Evolutionary conservation across 35 echinoderm and acorn worm genomes (phyloP).

Genomic region (Heliocidaris tuberculata): DNA sequence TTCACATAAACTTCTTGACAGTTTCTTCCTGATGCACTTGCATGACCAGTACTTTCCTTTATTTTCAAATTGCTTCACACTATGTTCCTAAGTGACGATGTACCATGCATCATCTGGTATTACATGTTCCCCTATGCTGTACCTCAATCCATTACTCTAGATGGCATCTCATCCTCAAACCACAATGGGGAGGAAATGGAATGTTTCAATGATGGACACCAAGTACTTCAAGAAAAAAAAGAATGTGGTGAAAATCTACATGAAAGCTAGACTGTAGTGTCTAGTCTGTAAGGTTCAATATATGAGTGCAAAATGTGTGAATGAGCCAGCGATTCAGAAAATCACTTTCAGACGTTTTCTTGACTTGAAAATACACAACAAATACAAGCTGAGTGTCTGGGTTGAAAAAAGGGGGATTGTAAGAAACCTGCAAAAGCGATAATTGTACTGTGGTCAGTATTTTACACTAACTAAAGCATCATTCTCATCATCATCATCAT

Average conservation of each 20-base stretch:
- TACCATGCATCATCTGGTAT: background rate
- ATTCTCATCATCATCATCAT: background rate
- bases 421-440: too few species aligned
- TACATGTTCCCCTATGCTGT: background rate
- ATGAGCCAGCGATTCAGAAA: too few species aligned
- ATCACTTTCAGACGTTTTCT: too few species aligned
- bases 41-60: too few species aligned
- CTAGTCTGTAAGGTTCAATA: too few species aligned
- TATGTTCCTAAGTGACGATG: background rate
- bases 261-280: background rate
- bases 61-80: background rate
- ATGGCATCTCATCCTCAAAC: background rate
- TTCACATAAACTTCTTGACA: too few species aligned
- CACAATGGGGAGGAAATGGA: background rate
- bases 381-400: too few species aligned
- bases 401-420: too few species aligned
- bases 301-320: too few species aligned
- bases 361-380: too few species aligned
- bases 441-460: too few species aligned
- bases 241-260: background rate
- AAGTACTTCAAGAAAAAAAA: background rate
- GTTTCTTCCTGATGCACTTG: too few species aligned
- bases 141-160: background rate
- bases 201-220: background rate
- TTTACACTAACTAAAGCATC: background rate